These are phyloP conservation scores for Campylomormyrus tamandua DNA, from an alignment of 2,113 vertebrate species.

Conservation along the genomic window DNA sequence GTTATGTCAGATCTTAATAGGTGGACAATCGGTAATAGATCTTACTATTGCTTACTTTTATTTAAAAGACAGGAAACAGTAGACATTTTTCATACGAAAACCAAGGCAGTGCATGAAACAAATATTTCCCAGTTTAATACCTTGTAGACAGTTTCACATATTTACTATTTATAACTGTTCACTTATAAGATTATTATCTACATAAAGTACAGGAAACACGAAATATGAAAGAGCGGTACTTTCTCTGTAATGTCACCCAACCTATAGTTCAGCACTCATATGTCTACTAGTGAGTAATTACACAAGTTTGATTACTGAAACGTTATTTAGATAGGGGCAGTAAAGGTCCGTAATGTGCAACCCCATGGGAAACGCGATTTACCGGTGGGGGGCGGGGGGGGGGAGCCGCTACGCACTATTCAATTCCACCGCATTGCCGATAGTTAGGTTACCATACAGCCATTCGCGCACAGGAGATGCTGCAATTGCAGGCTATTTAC, in stretches of 20 bases:
- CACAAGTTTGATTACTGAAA: not conserved
- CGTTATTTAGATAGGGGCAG: not conserved
- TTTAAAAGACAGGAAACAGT: not conserved
- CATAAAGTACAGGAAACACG: not conserved
- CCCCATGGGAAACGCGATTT: not conserved
- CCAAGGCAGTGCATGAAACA: not conserved
- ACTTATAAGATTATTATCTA: not conserved
- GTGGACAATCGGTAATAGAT: no score
- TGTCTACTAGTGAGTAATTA: not conserved
- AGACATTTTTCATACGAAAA: not conserved
- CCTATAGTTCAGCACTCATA: not conserved
- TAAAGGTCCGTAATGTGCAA: not conserved
- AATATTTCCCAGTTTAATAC: not conserved
- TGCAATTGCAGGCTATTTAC: not conserved
- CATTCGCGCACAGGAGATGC: not conserved
- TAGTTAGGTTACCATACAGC: not conserved
- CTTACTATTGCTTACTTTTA: not conserved
- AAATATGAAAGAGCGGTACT: not conserved
- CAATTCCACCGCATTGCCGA: conserved; percentile 11
- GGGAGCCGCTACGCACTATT: not conserved
- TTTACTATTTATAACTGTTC: not conserved
- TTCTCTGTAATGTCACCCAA: not conserved
- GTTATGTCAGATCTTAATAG: not conserved
- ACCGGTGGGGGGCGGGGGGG: not conserved
- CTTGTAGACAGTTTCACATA: not conserved